Conservation (phyloP, 2,888 invertebrate species). For the Phragmatobia fuliginosa region DNA sequence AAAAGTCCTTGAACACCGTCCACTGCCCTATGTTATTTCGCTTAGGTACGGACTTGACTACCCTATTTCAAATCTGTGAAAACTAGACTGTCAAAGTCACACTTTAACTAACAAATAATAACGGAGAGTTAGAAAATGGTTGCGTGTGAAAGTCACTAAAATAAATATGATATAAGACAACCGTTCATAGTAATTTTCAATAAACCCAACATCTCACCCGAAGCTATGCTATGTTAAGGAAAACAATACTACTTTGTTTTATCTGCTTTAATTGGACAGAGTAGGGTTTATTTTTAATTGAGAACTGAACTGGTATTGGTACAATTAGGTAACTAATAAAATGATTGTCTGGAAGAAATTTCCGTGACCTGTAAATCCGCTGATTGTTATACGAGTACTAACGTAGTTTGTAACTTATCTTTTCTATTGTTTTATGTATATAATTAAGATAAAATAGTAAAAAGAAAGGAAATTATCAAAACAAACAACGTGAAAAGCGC, state of each 20-base stretch:
- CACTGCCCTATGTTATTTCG: neutral
- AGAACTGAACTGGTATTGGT: too few relatives aligned
- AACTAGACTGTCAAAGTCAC: constrained; percentile 20
- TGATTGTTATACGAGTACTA: too few relatives aligned
- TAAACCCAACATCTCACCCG: constrained; percentile 3
- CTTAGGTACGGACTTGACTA: neutral
- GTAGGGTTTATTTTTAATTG: neutral
- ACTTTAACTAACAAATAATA: constrained; percentile 55
- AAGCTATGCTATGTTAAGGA: neutral
- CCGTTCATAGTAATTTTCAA: constrained; percentile 2
- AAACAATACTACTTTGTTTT: neutral
- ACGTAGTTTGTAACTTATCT: too few relatives aligned
- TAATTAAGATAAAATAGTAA: too few relatives aligned
- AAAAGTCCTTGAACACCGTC: neutral
- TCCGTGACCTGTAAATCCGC: too few relatives aligned
- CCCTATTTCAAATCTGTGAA: neutral
- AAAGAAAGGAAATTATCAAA: too few relatives aligned
- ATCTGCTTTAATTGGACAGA: neutral
- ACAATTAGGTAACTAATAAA: neutral
- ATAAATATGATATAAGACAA: constrained; percentile 29
- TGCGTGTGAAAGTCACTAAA: constrained; percentile 60
- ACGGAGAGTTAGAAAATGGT: constrained; percentile 51
- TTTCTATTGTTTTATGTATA: too few relatives aligned
- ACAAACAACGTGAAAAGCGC: too few relatives aligned
- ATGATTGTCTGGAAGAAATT: too few relatives aligned